Conservation (phyloP, 30 jellyfish, hydroid and myxozoan genomes). For the Aurelia aurita region DNA sequence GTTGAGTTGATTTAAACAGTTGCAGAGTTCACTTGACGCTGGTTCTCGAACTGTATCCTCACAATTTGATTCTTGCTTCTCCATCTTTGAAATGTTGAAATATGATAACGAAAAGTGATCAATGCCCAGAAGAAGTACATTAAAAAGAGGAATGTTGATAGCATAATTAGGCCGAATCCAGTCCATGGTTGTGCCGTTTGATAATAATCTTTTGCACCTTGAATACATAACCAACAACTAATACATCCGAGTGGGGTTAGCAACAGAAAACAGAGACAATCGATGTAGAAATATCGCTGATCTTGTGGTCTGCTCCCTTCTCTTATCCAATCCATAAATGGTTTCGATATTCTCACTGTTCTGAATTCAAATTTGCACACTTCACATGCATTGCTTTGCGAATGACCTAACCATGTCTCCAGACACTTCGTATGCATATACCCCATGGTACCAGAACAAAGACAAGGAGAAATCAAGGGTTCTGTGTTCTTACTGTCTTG, state of each 20-base stretch:
- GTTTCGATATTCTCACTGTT: constrained; percentile 58
- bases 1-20: constrained; percentile 1
- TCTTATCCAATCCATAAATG: constrained; percentile 52
- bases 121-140: constrained; percentile 87
- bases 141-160: constrained; percentile 77
- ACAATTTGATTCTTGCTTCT: constrained; percentile 77
- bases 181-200: constrained; percentile 84
- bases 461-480: constrained; percentile 78
- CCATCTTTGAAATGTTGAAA: constrained; percentile 76
- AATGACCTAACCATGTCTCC: constrained; percentile 88
- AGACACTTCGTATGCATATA: constrained; percentile 74
- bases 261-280: constrained; percentile 69
- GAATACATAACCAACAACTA: constrained; percentile 90
- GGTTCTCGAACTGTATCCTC: constrained; percentile 57
- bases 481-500: constrained; percentile 77
- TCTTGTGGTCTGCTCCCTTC: constrained; percentile 49
- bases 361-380: constrained; percentile 80
- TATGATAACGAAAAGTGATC: constrained; percentile 81
- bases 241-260: constrained; percentile 87
- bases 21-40: neutral
- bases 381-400: constrained; percentile 86
- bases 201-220: constrained; percentile 85
- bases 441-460: constrained; percentile 91
- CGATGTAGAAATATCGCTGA: constrained; percentile 76
- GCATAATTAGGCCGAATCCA: constrained; percentile 86